Base-by-base conservation (phyloP, 1,140 invertebrate genomes). In the Limonius californicus region DNA sequence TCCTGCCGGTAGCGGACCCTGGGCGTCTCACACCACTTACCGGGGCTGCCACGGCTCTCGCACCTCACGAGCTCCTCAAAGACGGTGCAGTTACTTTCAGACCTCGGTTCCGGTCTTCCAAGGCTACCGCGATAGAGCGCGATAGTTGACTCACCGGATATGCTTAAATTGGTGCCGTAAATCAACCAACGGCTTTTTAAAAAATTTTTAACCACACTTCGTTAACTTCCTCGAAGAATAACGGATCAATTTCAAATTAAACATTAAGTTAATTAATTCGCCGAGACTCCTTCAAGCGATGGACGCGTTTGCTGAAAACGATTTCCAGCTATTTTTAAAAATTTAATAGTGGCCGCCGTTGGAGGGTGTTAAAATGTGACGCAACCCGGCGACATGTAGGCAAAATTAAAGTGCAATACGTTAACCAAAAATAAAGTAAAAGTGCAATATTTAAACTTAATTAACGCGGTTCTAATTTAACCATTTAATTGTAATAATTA, bases 71-170 rank as follows among this genome's bases (percentile, higher is more conserved):
- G 35, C 35, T 9, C n/a, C 11, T 39, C n/a, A 9, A 39, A 39
- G 35, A 39, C 8, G 35, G 8, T 39, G 35, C 35, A 39, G 35
- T 39, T 39, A 39, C 35, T 39, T 39, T 12, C 35, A 39, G 35
- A 39, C 35, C n/a, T 39, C 35, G 35, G 35, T 39, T 39, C n/a
- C 35, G 35, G 35, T 39, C 35, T 39, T 39, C 35, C n/a, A 39
- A 39, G 35, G 35, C 35, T 39, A 14, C 35, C 35, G 35, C 35
- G 35, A 39, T 14, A 39, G 23, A 27, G 23, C 23, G 3, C 23
- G 3, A 27, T 27, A 27, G 9, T 27, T 27, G 23, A 27, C 23
- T 27, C 9, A 27, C 23, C 23, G 23, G 23, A 27, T 27, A 27
- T 27, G 23, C 9, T 27, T 4, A 27, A 27, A 27, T 27, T 27